Conservation (phyloP, 2,797 vertebrate genomes). For the Enteromius fasciolatus region DNA sequence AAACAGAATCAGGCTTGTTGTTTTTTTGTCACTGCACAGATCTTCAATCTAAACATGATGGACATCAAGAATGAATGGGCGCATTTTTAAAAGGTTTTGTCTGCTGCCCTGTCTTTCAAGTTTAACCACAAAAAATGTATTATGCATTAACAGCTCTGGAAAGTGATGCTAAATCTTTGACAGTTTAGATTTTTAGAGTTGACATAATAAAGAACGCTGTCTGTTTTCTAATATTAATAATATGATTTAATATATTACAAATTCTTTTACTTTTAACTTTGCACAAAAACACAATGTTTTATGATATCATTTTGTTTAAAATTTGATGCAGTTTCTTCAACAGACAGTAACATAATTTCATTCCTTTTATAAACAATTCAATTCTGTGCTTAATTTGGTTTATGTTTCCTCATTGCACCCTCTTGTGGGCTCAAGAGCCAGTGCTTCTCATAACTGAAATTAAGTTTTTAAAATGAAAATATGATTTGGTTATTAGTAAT, state of each 20-base stretch:
- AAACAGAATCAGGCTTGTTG: neutral
- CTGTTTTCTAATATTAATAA: neutral
- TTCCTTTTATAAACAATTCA: neutral
- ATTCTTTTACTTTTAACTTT: neutral
- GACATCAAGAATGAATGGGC: neutral
- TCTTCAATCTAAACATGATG: neutral
- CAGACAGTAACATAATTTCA: neutral
- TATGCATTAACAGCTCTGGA: neutral
- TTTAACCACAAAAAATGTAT: neutral
- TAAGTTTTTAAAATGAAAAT: neutral
- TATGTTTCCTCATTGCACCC: too few relatives aligned
- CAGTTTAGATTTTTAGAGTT: neutral
- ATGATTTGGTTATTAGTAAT: neutral
- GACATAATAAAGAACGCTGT: neutral
- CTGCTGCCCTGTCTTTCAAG: neutral
- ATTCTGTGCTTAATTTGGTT: neutral
- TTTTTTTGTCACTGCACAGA: neutral
- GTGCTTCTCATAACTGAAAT: neutral
- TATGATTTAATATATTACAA: neutral
- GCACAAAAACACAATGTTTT: neutral
- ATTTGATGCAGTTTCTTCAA: neutral
- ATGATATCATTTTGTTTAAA: neutral
- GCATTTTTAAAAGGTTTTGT: neutral
- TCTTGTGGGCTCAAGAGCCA: neutral
- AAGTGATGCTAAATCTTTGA: neutral